phyloP scores from a whole-genome alignment of 2,113 vertebrate species.

The Labrus mixtus region DNA sequence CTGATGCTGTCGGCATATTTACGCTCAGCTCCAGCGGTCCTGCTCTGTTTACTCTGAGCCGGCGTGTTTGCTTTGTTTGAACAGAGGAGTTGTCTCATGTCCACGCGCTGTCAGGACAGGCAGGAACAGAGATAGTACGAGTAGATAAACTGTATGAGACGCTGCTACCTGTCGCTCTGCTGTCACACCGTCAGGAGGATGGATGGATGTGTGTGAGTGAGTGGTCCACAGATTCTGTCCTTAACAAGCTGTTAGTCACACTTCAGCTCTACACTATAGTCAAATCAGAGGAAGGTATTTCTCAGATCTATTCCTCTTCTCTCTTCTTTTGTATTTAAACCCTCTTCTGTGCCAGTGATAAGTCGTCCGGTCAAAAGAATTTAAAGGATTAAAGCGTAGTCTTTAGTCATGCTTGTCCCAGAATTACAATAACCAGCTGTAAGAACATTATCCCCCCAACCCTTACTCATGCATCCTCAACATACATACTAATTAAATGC shows the following conservation, averaged over 20 bases:
- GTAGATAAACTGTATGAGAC: conserved; percentile 17
- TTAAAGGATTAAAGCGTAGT: not conserved
- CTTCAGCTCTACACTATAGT: not conserved
- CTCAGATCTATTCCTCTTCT: not conserved
- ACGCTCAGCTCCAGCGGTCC: not conserved
- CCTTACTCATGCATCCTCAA: not conserved
- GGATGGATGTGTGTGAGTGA: not conserved
- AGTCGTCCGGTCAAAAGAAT: not conserved
- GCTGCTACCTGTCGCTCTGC: conserved; percentile 2
- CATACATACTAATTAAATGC: not conserved
- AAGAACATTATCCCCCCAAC: not conserved
- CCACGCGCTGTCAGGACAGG: conserved; percentile 21
- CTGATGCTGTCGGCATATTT: conserved; percentile 17
- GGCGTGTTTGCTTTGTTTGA: conserved; percentile 24
- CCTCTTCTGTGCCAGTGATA: not conserved
- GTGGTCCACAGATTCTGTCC: not conserved
- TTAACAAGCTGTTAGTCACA: no score
- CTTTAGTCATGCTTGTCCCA: not conserved
- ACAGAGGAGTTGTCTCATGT: conserved; percentile 18
- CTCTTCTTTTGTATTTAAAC: not conserved
- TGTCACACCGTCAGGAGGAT: not conserved
- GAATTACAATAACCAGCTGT: not conserved
- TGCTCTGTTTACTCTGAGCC: conserved; percentile 33
- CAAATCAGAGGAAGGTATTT: not conserved
- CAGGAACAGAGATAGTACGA: conserved; percentile 26